These are phyloP conservation scores for Dryobates pubescens DNA, from an alignment of 2,797 vertebrate genomes.

Conservation along the genomic window DNA sequence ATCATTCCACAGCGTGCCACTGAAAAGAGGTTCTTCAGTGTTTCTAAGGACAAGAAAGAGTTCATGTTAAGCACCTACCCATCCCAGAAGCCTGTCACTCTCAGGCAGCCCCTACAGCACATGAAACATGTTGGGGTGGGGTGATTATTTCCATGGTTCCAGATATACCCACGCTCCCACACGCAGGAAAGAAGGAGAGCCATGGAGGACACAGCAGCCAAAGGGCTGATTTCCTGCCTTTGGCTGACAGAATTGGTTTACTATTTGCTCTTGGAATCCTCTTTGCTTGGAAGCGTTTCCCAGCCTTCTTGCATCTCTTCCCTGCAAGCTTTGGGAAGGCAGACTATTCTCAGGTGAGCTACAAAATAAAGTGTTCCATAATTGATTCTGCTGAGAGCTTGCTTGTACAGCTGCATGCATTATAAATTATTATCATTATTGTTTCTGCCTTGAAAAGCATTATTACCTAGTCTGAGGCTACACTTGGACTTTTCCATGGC, in stretches of 20 bases:
- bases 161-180: not conserved
- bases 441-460: conserved; percentile 46
- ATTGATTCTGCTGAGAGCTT: conserved; percentile 62
- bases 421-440: conserved; percentile 56
- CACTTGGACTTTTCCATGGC: not conserved
- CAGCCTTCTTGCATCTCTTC: conserved; percentile 47
- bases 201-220: not conserved
- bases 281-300: conserved; percentile 22
- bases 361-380: conserved; percentile 56
- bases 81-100: not conserved
- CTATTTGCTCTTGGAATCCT: conserved; percentile 56
- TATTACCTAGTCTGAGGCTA: not conserved
- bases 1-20: not conserved
- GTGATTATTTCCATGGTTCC: not conserved
- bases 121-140: accelerated
- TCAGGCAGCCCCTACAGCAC: not conserved
- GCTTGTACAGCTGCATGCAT: conserved; percentile 34
- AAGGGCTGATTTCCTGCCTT: conserved; percentile 45
- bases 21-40: not conserved
- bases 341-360: conserved; percentile 51
- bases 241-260: conserved; percentile 5
- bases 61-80: not conserved
- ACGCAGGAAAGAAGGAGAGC: conserved; percentile 11
- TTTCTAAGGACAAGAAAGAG: not conserved
- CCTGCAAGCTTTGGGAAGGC: conserved; percentile 4